Conservation (phyloP, 2,113 vertebrate genomes). For the Corythornis madagascariensis region DNA sequence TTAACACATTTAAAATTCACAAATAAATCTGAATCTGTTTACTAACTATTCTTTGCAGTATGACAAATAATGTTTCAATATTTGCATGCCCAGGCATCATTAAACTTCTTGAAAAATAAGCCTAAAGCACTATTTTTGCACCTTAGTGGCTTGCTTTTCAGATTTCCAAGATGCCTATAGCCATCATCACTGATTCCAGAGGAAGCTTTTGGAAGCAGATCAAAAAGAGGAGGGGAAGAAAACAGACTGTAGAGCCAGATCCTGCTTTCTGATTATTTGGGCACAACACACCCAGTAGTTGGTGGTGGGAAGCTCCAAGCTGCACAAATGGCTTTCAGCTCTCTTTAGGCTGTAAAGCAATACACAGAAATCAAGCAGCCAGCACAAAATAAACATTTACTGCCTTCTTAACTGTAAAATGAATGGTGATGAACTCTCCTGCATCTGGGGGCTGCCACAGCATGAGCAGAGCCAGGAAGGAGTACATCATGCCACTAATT, state of each 20-base stretch:
- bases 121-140: conserved; percentile 40
- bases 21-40: not conserved
- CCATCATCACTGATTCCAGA: not conserved
- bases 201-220: conserved; percentile 29
- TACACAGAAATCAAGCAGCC: not conserved
- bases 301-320: not conserved
- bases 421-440: not conserved
- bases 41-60: not conserved
- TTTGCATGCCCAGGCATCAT: not conserved
- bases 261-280: not conserved
- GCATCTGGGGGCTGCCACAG: not conserved
- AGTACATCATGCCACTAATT: not conserved
- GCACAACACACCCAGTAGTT: not conserved
- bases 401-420: not conserved
- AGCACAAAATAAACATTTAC: not conserved
- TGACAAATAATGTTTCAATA: conserved; percentile 35
- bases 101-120: conserved; percentile 5
- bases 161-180: not conserved
- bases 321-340: not conserved
- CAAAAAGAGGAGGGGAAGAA: not conserved
- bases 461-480: not conserved
- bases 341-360: not conserved
- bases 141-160: not conserved
- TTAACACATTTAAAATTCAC: conserved; percentile 2
- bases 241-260: conserved; percentile 36